Conservation (phyloP, 92 coral and sea anemone species). For the Isaurus tuberculatus region DNA sequence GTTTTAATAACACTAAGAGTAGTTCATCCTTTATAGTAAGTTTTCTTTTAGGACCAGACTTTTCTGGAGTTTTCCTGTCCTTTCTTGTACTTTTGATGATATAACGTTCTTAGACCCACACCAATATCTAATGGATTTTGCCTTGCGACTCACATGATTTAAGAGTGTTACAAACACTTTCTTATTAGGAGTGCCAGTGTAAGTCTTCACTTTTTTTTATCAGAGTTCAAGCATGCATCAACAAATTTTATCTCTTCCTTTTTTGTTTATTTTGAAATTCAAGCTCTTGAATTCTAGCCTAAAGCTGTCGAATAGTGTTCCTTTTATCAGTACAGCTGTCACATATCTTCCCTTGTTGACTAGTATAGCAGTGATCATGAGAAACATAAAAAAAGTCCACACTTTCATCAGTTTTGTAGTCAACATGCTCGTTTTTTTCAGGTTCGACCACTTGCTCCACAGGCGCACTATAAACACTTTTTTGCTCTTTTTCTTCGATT, state of each 20-base stretch:
- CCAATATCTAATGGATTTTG: slow-evolving; percentile 60
- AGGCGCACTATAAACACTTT: no score
- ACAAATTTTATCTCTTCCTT: no score
- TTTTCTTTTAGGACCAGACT: slow-evolving; percentile 57
- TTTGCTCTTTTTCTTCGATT: no score
- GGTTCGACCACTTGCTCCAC: no score
- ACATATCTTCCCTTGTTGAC: no score
- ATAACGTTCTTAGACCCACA: slow-evolving; percentile 62
- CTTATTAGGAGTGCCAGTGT: slow-evolving; percentile 54
- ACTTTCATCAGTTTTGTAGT: no score
- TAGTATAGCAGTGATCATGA: no score
- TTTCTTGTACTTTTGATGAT: slow-evolving; percentile 43
- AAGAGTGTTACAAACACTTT: slow-evolving; percentile 32
- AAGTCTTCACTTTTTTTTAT: slow-evolving; percentile 51
- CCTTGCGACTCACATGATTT: slow-evolving; percentile 43
- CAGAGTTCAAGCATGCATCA: slow-evolving; percentile 48
- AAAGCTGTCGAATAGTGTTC: no score
- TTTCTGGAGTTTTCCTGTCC: slow-evolving; percentile 43
- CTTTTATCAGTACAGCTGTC: no score
- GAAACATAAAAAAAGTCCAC: no score
- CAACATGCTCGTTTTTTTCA: no score
- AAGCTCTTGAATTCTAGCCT: not conserved
- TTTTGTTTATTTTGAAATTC: slow-evolving; percentile 10
- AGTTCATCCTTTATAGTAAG: slow-evolving; percentile 58
- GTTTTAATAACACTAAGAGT: slow-evolving; percentile 41